Conservation (phyloP, 2,888 invertebrate species). For the Acanthacorydalis orientalis region DNA sequence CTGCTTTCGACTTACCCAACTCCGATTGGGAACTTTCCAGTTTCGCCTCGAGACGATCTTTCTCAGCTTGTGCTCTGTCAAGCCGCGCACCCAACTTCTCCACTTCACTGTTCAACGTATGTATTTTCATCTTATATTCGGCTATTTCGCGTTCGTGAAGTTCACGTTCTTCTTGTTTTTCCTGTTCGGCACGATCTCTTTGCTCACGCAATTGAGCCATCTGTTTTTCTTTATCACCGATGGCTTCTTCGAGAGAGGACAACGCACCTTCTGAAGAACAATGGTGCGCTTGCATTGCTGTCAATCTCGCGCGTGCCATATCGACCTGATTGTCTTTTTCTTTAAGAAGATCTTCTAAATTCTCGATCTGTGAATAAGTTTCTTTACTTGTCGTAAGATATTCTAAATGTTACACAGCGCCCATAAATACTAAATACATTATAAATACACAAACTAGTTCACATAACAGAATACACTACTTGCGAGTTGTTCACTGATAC, state of each 20-base stretch:
- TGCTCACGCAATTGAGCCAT: slow-evolving; percentile 89
- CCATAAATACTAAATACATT: too few relatives aligned
- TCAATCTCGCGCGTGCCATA: slow-evolving; percentile 76
- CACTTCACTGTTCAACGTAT: slow-evolving; percentile 79
- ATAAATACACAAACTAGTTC: too few relatives aligned
- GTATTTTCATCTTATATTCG: slow-evolving; percentile 88
- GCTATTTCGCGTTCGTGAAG: slow-evolving; percentile 83
- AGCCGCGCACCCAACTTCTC: slow-evolving; percentile 74
- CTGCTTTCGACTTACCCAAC: slow-evolving; percentile 85
- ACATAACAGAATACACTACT: too few relatives aligned
- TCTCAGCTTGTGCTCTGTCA: slow-evolving; percentile 78
- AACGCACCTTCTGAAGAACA: slow-evolving; percentile 86
- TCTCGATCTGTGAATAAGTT: slow-evolving; percentile 62
- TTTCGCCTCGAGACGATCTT: slow-evolving; percentile 79
- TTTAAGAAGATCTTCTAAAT: slow-evolving; percentile 87
- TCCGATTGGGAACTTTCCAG: slow-evolving; percentile 86
- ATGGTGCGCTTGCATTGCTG: slow-evolving; percentile 89
- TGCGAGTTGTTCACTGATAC: too few relatives aligned
- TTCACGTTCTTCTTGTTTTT: slow-evolving; percentile 90
- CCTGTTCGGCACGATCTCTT: slow-evolving; percentile 86
- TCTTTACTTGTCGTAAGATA: too few relatives aligned
- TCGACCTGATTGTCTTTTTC: slow-evolving; percentile 98
- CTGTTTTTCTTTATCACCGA: slow-evolving; percentile 93
- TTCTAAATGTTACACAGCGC: too few relatives aligned
- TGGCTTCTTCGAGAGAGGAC: slow-evolving; percentile 84